Evolutionary conservation across 2,797 vertebrate species (phyloP), one percentile per base, ranked within the genome.

Genomic region (Melanotaenia parkinsoni): DNA sequence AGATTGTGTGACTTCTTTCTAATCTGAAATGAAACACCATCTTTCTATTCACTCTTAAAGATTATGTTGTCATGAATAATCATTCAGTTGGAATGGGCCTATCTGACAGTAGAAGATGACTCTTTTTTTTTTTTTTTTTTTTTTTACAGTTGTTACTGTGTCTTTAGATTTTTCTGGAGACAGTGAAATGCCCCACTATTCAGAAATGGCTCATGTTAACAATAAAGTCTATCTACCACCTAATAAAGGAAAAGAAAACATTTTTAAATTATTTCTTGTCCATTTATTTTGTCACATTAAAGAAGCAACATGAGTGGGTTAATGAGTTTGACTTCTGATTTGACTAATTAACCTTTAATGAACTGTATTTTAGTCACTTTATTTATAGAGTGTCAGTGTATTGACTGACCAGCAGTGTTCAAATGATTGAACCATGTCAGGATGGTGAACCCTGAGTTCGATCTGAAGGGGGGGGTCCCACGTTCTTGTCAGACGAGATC

Each of bases 141-240:
- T 66, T 1, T 80, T 75, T 78, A 61, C 47, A 69, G 30, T 77
- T 53, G 32, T 77, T 20, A 38, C 61, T 61, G 35, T 81, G 71
- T 81, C 62, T 72, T 82, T 70, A 70, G 37, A 33, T 70, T 80
- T 70, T 63, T 79, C 60, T 57, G 77, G 59, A 74, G 40, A 63
- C 37, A 63, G 9, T 77, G 53, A 37, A 63, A n/a, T 18, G 12
- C 28, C 43, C 69, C 53, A 14, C 72, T 53, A 81, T 77, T 83
- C 67, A 82, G 64, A 86, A 83, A 83, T 76, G 45, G 63, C 53
- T 80, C 5, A n/a, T 66, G 7, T 72, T 53, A 88, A 56, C 53
- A 56, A 88, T 89, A 88, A 89, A 90, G 72, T 58, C 63, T 87
- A 91, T 90, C 86, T 89, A 88, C 68, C 67, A 11, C 35, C 35